A percentile compares a stretch with the other conserved stretches of the same genome.
phyloP scores from a whole-genome alignment of 1,140 invertebrate genomes.

The Drosophila navojoa region DNA sequence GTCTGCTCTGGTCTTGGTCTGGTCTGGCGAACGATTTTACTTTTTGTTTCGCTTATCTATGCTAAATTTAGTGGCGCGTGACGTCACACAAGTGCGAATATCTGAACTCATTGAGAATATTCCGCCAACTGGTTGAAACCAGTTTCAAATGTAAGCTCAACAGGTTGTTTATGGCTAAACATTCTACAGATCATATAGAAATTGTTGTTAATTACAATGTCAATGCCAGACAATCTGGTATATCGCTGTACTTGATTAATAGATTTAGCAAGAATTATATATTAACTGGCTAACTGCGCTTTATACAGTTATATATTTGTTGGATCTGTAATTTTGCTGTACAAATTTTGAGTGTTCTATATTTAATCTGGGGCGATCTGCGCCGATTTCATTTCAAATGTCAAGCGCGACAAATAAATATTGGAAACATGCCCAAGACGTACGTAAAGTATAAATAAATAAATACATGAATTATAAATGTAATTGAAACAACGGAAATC shows the following conservation, averaged over 20 bases:
- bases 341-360: slow-evolving; percentile 50
- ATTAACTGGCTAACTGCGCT: not conserved
- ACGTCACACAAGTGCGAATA: slow-evolving; percentile 40
- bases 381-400: slow-evolving; percentile 59
- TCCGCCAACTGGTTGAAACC: slow-evolving; percentile 38
- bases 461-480: slow-evolving; percentile 54
- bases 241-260: too few species aligned
- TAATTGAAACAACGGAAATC: slow-evolving; percentile 47
- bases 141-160: slow-evolving; percentile 17
- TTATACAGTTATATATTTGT: not conserved
- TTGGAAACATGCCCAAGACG: slow-evolving; percentile 69
- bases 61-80: slow-evolving; percentile 24
- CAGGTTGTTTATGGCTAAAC: not conserved
- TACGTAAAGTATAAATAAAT: slow-evolving; percentile 53
- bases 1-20: slow-evolving; percentile 21
- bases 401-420: slow-evolving; percentile 58
- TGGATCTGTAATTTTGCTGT: not conserved
- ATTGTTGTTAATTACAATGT: too few species aligned
- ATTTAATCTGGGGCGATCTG: slow-evolving; percentile 62
- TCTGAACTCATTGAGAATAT: slow-evolving; percentile 32
- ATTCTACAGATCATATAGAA: too few species aligned
- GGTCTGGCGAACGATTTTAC: slow-evolving; percentile 3
- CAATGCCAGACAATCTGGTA: too few species aligned
- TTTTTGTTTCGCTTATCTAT: not conserved
- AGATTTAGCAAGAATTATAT: too few species aligned